Evolutionary conservation across 1,140 invertebrate species (phyloP).

Genomic region (Linepithema humile): DNA sequence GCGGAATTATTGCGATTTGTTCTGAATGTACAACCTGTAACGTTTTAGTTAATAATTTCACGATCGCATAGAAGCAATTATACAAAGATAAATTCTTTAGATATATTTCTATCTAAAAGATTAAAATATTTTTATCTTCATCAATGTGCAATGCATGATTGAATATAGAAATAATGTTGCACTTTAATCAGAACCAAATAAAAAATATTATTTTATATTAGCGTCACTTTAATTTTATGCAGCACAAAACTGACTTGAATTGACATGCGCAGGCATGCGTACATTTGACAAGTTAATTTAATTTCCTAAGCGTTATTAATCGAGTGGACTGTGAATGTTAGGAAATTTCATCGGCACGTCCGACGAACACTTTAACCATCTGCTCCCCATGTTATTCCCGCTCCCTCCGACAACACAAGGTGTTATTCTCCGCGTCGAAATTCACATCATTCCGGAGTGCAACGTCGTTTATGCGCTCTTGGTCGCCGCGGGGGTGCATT

Average conservation of each 20-base stretch:
- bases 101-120: not conserved
- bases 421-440: conserved; percentile 15
- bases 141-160: not conserved
- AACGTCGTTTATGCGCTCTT: conserved; percentile 22
- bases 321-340: not conserved
- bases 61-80: not conserved
- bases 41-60: conserved; percentile 1
- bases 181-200: no score
- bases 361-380: conserved; percentile 37
- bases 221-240: no score
- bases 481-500: conserved; percentile 45
- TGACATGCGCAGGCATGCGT: no score
- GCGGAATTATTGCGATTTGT: conserved; percentile 6
- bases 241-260: no score
- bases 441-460: conserved; percentile 25
- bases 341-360: not conserved
- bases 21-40: not conserved
- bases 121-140: not conserved
- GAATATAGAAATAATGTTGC: no score
- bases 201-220: no score
- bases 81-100: not conserved
- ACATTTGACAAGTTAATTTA: conserved; percentile 34
- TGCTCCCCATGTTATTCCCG: conserved; percentile 15
- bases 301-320: conserved; percentile 38
- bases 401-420: conserved; percentile 28